These are phyloP conservation scores for Mizuhopecten yessoensis DNA, from an alignment of 1,140 invertebrate species.

Conservation along the genomic window DNA sequence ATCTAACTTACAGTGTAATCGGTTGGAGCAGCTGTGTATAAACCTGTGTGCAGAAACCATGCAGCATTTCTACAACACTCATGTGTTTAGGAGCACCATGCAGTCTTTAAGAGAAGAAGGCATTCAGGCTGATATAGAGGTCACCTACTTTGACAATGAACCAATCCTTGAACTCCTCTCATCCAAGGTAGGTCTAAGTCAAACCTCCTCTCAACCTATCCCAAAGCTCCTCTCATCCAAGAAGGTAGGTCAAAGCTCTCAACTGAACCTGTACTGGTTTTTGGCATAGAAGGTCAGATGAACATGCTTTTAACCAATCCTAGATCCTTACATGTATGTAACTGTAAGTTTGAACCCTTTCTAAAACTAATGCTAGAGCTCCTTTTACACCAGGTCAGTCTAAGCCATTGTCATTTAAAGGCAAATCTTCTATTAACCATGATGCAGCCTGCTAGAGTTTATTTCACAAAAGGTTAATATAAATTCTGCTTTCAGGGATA, in stretches of 20 bases:
- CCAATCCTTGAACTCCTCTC: conserved; percentile 98
- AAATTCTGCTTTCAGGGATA: too few species aligned
- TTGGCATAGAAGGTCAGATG: not conserved
- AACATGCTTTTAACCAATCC: too few species aligned
- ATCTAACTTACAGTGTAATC: conserved; percentile 87
- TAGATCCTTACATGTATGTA: too few species aligned
- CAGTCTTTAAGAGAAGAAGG: conserved; percentile 97
- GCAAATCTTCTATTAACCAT: too few species aligned
- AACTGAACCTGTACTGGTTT: too few species aligned
- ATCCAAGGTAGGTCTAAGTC: conserved; percentile 88
- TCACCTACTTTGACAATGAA: conserved; percentile 97
- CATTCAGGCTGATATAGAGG: conserved; percentile 94
- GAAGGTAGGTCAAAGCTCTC: not conserved
- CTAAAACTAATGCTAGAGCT: not conserved
- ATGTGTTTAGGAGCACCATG: conserved; percentile 97
- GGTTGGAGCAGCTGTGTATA: conserved; percentile 96
- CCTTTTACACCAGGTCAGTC: not conserved
- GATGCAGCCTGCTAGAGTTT: too few species aligned
- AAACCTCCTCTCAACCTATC: not conserved
- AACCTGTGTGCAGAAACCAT: conserved; percentile 98
- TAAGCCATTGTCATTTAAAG: too few species aligned
- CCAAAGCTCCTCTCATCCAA: not conserved
- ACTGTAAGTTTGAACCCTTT: too few species aligned
- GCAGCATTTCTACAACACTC: conserved; percentile 98
- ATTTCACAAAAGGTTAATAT: too few species aligned